Base-by-base conservation (phyloP, 2,113 vertebrate species). In the Zosterops japonicus region DNA sequence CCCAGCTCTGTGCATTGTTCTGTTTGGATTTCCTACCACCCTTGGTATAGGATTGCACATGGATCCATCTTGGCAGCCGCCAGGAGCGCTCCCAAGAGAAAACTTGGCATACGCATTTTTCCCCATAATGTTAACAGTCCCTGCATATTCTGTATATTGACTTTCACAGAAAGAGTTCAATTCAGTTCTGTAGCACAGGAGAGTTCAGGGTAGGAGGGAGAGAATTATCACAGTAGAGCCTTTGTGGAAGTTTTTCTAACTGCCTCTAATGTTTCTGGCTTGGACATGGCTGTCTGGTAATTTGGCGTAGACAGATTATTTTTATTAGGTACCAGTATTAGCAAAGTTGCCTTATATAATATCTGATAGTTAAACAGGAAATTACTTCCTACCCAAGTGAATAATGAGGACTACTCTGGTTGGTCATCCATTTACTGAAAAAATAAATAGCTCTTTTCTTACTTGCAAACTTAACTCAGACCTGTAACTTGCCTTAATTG, bases 291-390 rank as follows among this genome's bases (percentile, higher is more conserved):
- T 52, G n/a, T 74, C 91, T 96, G 90, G 65, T 63, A 89, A 95
- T 86, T 94, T 88, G 85, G 84, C 92, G 89, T 82, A 88, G 93
- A 90, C 87, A 82, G 87, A 76, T 92, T 96, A 84, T 96, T 97
- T 97, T 97, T 97, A 95, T 98, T 89, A 92, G 93, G 87, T 95
- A 91, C 90, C 70, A 95, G 47, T 64, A 94, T 96, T 90, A 92
- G 85, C 92, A 93, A 56, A 90, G 69, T 95, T 95, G 89, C 95
- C 89, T 94, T 93, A 68, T 95, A 72, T 78, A 96, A 95, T 89
- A 96, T 95, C 75, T 93, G 81, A 96, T 69, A 81, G 93, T 98
- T 97, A 90, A 95, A 95, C 96, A 97, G 98, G 97, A 97, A 98
- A 93, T 95, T 93, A 93, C 94, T 96, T 96, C 92, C 93, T 96